phyloP scores from a whole-genome alignment of 1,140 invertebrate species.

The Dufourea novaeangliae region DNA sequence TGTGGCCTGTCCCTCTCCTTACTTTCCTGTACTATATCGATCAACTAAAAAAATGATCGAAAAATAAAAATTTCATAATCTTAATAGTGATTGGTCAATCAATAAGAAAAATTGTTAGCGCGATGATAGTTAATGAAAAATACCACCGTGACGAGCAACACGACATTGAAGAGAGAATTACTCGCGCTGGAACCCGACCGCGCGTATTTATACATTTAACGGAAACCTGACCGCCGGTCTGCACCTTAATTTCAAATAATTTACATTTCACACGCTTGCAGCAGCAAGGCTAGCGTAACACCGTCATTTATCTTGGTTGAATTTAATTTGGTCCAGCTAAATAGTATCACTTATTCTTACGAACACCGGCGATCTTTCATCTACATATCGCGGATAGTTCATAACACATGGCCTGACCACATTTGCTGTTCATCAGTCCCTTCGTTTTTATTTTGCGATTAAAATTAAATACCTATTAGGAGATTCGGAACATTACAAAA shows the following conservation, averaged over 20 bases:
- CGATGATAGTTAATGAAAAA: slow-evolving; percentile 10
- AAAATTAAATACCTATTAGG: too few species aligned
- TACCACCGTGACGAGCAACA: too few species aligned
- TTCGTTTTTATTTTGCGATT: too few species aligned
- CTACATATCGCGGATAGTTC: slow-evolving; percentile 32
- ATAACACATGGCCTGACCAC: too few species aligned
- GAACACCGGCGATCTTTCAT: slow-evolving; percentile 27
- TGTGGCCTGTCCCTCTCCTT: too few species aligned
- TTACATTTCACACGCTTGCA: slow-evolving; percentile 68
- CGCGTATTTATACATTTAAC: slow-evolving; percentile 63
- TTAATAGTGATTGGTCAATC: too few species aligned
- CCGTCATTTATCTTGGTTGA: slow-evolving; percentile 70
- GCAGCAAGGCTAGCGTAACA: slow-evolving; percentile 39
- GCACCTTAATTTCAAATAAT: slow-evolving; percentile 69
- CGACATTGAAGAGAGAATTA: not conserved
- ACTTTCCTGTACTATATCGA: too few species aligned
- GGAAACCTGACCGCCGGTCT: slow-evolving; percentile 24
- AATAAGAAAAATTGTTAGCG: too few species aligned
- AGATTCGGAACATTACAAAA: too few species aligned
- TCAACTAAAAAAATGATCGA: too few species aligned
- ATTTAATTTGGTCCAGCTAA: slow-evolving; percentile 68
- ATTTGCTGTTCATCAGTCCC: too few species aligned
- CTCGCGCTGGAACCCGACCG: not conserved
- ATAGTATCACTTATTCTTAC: slow-evolving; percentile 70
- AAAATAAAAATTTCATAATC: too few species aligned